These are phyloP conservation scores for Hydrotaea diabolus DNA, from an alignment of 2,888 invertebrate genomes.

Conservation along the genomic window DNA sequence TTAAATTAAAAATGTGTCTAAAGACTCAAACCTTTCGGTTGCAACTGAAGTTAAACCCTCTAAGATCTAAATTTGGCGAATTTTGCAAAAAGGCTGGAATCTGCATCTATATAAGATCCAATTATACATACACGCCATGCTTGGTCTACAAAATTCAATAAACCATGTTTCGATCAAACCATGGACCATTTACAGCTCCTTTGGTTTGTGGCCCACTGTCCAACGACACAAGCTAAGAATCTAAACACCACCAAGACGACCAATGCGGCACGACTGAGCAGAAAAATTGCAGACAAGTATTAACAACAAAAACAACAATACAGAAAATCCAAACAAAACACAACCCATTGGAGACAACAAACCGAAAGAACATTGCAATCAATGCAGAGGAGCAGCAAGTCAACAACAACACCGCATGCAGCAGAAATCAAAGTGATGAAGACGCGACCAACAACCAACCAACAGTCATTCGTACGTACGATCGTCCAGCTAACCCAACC, in stretches of 20 bases:
- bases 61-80: too few relatives aligned
- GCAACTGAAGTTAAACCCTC: too few relatives aligned
- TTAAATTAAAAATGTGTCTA: too few relatives aligned
- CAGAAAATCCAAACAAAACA: constrained; percentile 18
- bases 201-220: background rate
- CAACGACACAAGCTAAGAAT: background rate
- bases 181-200: too few relatives aligned
- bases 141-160: too few relatives aligned
- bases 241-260: constrained; percentile 2
- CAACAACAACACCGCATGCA: constrained; percentile 30
- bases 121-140: too few relatives aligned
- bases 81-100: too few relatives aligned
- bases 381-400: constrained; percentile 50
- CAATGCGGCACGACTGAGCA: background rate
- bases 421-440: constrained; percentile 50
- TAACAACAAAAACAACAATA: constrained; percentile 49
- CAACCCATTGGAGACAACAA: constrained; percentile 5
- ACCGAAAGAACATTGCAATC: constrained; percentile 25
- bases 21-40: too few relatives aligned
- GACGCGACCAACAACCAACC: constrained; percentile 63
- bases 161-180: too few relatives aligned
- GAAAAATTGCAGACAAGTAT: constrained; percentile 45
- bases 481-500: constrained; percentile 11
- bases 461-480: too few relatives aligned
- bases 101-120: too few relatives aligned